Conservation (phyloP, 2,888 invertebrate genomes). For the Acrobasis repandana region DNA sequence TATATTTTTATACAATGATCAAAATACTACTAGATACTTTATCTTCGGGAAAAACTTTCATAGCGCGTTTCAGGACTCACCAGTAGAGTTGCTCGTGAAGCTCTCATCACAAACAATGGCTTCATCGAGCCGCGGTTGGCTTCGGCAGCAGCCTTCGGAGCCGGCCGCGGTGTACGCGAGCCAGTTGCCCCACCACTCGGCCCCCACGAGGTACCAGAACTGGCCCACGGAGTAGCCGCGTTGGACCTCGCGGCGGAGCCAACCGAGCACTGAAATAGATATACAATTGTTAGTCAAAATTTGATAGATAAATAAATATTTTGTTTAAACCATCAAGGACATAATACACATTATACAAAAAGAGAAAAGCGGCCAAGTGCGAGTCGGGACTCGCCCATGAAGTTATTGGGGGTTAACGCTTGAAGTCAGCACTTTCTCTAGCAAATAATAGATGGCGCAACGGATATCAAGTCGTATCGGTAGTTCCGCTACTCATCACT, state of each 20-base stretch:
- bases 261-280: conserved; percentile 84
- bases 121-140: conserved; percentile 77
- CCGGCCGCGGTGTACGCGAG: conserved; percentile 84
- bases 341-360: too few species aligned
- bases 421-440: too few species aligned
- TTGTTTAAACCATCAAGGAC: too few species aligned
- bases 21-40: too few species aligned
- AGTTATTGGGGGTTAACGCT: too few species aligned
- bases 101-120: conserved; percentile 87
- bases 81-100: conserved; percentile 84
- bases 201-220: conserved; percentile 94
- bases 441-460: too few species aligned
- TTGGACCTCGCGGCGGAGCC: conserved; percentile 90
- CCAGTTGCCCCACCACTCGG: conserved; percentile 95
- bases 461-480: too few species aligned
- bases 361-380: too few species aligned
- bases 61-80: conserved; percentile 40
- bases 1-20: too few species aligned
- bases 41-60: background rate
- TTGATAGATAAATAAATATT: too few species aligned
- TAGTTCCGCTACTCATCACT: too few species aligned
- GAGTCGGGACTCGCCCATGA: too few species aligned
- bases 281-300: background rate
- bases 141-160: conserved; percentile 54
- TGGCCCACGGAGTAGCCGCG: conserved; percentile 91